These are phyloP conservation scores for Odontesthes bonariensis DNA, from an alignment of 2,113 vertebrate genomes.

Conservation along the genomic window DNA sequence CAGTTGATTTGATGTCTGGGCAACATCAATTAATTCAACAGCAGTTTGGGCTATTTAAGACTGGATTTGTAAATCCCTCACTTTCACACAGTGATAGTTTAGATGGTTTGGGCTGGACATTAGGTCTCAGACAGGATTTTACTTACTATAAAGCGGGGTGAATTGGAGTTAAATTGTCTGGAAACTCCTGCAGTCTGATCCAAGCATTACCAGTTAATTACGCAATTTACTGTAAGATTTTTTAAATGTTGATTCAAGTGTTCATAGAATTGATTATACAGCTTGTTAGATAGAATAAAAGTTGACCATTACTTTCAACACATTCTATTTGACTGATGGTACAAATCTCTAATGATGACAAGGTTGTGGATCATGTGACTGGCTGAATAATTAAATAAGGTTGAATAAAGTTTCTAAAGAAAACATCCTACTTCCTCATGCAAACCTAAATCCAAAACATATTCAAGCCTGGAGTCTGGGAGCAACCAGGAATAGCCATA, in stretches of 20 bases:
- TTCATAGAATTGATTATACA: too few relatives aligned
- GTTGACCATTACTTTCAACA: too few relatives aligned
- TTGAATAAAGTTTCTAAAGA: not conserved
- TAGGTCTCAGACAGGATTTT: not conserved
- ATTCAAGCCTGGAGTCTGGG: not conserved
- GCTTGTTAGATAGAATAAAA: too few relatives aligned
- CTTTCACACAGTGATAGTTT: too few relatives aligned
- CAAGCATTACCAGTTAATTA: too few relatives aligned
- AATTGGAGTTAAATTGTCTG: not conserved
- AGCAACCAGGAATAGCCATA: not conserved
- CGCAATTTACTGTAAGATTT: too few relatives aligned
- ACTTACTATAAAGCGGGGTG: not conserved
- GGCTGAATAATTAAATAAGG: too few relatives aligned
- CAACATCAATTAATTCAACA: not conserved
- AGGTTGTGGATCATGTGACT: not conserved
- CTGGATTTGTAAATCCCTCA: too few relatives aligned
- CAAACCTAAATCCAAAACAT: not conserved
- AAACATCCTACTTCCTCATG: not conserved
- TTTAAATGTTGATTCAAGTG: too few relatives aligned
- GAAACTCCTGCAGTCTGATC: not conserved
- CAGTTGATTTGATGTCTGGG: not conserved
- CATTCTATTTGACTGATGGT: too few relatives aligned
- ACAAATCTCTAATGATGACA: not conserved
- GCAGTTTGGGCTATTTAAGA: too few relatives aligned
- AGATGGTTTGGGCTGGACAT: not conserved